Evolutionary conservation across 2,113 vertebrate species (phyloP).

Genomic region (Enhydra lutris): DNA sequence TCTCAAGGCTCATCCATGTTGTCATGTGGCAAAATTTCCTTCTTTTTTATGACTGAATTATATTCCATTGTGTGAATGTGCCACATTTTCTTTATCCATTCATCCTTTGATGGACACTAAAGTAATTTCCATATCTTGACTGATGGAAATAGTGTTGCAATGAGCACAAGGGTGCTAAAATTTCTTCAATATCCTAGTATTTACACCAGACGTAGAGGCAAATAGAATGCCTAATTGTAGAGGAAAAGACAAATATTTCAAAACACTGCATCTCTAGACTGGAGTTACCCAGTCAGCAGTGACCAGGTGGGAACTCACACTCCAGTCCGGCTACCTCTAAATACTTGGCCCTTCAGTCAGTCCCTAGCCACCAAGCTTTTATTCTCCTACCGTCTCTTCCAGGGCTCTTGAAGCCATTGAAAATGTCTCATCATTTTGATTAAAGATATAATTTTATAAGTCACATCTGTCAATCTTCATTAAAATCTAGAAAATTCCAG

Average conservation of each 20-base stretch:
- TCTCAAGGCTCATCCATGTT: background rate
- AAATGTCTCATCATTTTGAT: background rate
- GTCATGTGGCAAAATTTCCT: background rate
- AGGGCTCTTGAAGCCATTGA: background rate
- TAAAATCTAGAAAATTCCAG: slow-evolving; percentile 42
- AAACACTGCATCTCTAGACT: background rate
- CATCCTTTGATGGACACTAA: background rate
- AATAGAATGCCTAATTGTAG: background rate
- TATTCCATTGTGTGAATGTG: no score
- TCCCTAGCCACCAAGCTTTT: background rate
- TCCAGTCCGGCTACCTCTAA: background rate
- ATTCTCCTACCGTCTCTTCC: background rate
- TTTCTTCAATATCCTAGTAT: background rate
- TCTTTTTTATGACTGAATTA: background rate
- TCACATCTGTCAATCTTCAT: background rate
- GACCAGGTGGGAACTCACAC: background rate
- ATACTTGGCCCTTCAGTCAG: background rate
- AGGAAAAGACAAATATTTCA: background rate
- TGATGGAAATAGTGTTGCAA: background rate
- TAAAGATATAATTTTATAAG: slow-evolving; percentile 27
- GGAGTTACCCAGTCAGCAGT: no score
- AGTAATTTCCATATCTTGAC: background rate
- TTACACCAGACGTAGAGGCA: background rate
- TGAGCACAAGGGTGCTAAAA: background rate
- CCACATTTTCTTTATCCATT: background rate